Evolutionary conservation across 1,140 invertebrate genomes (phyloP).

Genomic region (Pseudomyrmex dendroicus): DNA sequence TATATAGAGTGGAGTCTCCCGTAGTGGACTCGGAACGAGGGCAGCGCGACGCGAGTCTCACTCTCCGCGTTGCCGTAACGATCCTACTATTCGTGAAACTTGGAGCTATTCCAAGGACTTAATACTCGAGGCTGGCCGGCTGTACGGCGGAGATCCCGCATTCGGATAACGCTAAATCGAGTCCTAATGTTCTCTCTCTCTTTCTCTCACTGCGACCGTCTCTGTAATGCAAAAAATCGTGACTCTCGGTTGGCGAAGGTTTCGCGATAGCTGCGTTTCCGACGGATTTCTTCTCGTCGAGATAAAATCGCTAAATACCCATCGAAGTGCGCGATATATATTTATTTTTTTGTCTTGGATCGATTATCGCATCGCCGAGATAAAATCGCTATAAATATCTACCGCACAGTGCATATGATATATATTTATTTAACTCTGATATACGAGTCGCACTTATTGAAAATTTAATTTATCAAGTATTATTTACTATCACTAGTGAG

Average conservation of each 20-base stretch:
- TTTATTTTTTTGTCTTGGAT: no score
- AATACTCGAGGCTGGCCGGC: constrained; percentile 10
- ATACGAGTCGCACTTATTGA: no score
- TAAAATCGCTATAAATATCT: no score
- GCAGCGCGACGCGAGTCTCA: constrained; percentile 59
- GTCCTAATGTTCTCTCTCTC: neutral
- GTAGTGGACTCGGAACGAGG: constrained; percentile 3
- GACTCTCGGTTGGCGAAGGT: constrained; percentile 2
- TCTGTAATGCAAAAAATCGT: neutral
- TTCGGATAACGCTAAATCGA: constrained; percentile 22
- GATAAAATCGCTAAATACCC: no score
- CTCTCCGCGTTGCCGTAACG: constrained; percentile 43
- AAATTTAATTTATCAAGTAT: no score
- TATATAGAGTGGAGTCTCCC: neutral
- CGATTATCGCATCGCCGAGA: no score
- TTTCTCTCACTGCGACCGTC: no score
- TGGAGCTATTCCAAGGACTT: constrained; percentile 30
- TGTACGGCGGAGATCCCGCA: neutral
- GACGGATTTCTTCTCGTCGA: no score
- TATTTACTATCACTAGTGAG: no score
- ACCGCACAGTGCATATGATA: no score
- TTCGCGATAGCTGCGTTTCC: neutral
- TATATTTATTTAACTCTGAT: no score
- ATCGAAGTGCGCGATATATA: no score
- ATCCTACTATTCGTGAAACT: constrained; percentile 8